A percentile compares a stretch with the other conserved stretches of the same genome.
These are phyloP conservation scores for Drosophila meridiana DNA, from an alignment of 2,888 invertebrate species.

Conservation along the genomic window DNA sequence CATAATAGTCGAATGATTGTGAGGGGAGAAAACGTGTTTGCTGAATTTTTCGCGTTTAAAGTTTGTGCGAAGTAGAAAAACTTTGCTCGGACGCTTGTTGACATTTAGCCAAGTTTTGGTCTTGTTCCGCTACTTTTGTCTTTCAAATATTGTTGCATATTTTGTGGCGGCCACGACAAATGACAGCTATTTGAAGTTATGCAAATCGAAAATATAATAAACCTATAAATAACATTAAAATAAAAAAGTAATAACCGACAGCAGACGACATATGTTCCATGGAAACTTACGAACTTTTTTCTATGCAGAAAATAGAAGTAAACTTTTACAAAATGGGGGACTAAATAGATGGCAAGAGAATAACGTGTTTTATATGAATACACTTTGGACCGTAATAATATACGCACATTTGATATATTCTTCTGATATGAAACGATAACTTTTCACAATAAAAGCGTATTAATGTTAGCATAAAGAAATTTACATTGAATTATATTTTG, in stretches of 20 bases:
- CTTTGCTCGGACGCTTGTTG: slow-evolving; percentile 27
- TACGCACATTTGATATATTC: no score
- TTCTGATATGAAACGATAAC: no score
- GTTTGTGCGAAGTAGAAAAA: slow-evolving; percentile 43
- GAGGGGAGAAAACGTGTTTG: not conserved
- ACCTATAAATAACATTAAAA: slow-evolving; percentile 15
- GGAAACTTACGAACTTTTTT: slow-evolving; percentile 11
- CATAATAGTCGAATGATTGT: not conserved
- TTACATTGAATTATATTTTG: no score
- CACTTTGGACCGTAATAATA: not conserved
- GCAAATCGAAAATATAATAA: slow-evolving; percentile 26
- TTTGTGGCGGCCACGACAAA: slow-evolving; percentile 33
- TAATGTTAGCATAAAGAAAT: no score
- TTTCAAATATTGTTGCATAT: slow-evolving; percentile 47
- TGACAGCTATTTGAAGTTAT: slow-evolving; percentile 20
- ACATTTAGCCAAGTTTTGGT: slow-evolving; percentile 27
- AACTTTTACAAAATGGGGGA: not conserved
- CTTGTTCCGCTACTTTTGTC: not conserved
- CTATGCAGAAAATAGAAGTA: not conserved
- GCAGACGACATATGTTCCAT: slow-evolving; percentile 16
- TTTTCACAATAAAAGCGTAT: no score
- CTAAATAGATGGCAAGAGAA: not conserved
- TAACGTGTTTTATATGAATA: not conserved
- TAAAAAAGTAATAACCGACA: slow-evolving; percentile 4
- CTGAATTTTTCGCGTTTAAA: slow-evolving; percentile 39